Percentiles rank a stretch among this genome's conserved stretches.
Evolutionary conservation across 2,888 invertebrate genomes (phyloP).

Genomic region (Arrhopalites spinosus): DNA sequence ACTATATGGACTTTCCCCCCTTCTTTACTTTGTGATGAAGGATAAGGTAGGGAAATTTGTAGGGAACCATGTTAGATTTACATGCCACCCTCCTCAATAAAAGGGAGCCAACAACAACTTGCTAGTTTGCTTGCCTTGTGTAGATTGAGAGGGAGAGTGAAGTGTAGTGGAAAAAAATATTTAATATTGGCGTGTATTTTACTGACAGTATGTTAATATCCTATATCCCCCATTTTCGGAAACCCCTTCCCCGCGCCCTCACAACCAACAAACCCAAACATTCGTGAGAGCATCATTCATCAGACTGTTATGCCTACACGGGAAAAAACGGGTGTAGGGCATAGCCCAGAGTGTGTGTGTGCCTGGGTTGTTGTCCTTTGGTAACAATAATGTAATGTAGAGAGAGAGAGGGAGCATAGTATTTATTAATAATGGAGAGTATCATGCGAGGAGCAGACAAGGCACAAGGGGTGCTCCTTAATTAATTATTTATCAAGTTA

Average conservation of each 20-base stretch:
- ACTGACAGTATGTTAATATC: conserved; percentile 18
- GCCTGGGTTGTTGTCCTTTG: not conserved
- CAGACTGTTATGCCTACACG: not conserved
- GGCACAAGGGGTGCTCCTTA: no score
- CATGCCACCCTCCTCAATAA: not conserved
- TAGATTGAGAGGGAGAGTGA: not conserved
- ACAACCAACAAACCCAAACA: not conserved
- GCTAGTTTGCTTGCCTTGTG: not conserved
- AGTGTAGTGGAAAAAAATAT: not conserved
- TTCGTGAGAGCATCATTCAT: not conserved
- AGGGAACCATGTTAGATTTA: not conserved
- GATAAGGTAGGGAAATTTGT: not conserved
- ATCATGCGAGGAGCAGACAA: no score
- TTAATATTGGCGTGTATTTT: not conserved
- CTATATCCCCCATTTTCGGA: not conserved
- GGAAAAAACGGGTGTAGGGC: not conserved
- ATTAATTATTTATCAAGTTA: no score
- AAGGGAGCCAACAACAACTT: not conserved
- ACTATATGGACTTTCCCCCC: no score
- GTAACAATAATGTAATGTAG: not conserved
- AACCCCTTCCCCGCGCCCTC: not conserved
- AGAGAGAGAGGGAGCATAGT: not conserved
- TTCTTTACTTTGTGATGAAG: not conserved
- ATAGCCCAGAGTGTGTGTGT: not conserved
- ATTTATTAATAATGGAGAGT: not conserved